Conservation (phyloP, 2,797 vertebrate species). For the Odontamblyopus lacepedii region DNA sequence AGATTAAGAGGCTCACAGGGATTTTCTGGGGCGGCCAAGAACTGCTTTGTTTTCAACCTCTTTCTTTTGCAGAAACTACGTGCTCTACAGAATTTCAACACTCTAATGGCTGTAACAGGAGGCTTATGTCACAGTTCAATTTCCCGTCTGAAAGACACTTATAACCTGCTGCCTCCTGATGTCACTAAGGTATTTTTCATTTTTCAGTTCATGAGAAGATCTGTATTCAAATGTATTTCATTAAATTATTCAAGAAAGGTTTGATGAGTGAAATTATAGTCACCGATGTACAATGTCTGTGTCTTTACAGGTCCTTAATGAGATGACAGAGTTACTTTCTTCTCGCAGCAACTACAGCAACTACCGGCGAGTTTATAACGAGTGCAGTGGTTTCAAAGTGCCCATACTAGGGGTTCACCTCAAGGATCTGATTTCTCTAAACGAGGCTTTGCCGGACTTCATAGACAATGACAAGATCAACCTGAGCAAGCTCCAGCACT, state of each 20-base stretch:
- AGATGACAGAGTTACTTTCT: conserved; percentile 88
- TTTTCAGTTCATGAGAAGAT: too few relatives aligned
- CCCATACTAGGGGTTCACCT: conserved; percentile 90
- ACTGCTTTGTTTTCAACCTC: not conserved
- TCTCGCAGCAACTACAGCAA: conserved; percentile 87
- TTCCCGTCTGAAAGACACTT: conserved; percentile 91
- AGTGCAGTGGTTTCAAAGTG: conserved; percentile 87
- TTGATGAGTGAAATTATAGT: not conserved
- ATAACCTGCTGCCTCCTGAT: conserved; percentile 84
- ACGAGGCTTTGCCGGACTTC: conserved; percentile 85
- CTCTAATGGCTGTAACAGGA: conserved; percentile 91
- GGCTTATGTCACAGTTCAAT: conserved; percentile 91
- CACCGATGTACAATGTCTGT: not conserved
- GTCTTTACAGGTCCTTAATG: conserved; percentile 82
- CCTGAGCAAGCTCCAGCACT: conserved; percentile 87
- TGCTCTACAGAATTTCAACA: conserved; percentile 90
- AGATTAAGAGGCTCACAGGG: not conserved
- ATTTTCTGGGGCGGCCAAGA: conserved; percentile 5
- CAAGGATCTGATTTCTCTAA: conserved; percentile 89
- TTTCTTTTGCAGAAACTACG: conserved; percentile 79
- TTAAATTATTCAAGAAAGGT: not conserved
- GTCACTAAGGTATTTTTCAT: conserved; percentile 82
- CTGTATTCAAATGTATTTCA: too few relatives aligned
- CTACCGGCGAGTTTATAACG: conserved; percentile 84
- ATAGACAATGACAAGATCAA: conserved; percentile 86